Percentiles rank a stretch among this genome's conserved stretches.
These are phyloP conservation scores for Delphinus delphis DNA, from an alignment of 2,113 vertebrate genomes.

Conservation along the genomic window DNA sequence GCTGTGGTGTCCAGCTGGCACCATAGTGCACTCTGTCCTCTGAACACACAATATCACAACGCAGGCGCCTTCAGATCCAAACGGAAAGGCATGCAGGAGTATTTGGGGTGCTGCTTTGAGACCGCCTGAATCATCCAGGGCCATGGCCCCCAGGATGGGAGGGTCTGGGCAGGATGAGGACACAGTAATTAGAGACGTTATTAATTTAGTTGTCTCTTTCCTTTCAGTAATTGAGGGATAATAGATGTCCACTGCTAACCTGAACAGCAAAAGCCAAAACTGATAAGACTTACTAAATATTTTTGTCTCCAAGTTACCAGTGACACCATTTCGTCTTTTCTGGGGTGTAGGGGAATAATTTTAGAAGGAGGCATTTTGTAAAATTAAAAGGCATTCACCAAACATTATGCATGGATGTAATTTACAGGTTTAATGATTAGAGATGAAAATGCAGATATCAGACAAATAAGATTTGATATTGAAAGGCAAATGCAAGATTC, in stretches of 20 bases:
- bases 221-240: not conserved
- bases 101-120: not conserved
- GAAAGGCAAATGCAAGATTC: constrained; percentile 7
- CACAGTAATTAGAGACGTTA: not conserved
- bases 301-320: not conserved
- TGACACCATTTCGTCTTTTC: not conserved
- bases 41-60: fast-evolving
- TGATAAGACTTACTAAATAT: not conserved
- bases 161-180: not conserved
- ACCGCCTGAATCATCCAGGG: not conserved
- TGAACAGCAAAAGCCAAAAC: not conserved
- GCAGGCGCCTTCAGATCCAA: not conserved
- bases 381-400: not conserved
- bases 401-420: not conserved
- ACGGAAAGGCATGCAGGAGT: fast-evolving
- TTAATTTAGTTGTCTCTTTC: not conserved
- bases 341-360: not conserved
- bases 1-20: fast-evolving
- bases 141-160: not conserved
- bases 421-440: not conserved
- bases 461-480: not conserved
- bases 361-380: constrained; percentile 11
- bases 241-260: not conserved
- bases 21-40: not conserved
- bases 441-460: not conserved